Evolutionary conservation across 1,140 invertebrate species (phyloP).

Genomic region (Tachypleus tridentatus): DNA sequence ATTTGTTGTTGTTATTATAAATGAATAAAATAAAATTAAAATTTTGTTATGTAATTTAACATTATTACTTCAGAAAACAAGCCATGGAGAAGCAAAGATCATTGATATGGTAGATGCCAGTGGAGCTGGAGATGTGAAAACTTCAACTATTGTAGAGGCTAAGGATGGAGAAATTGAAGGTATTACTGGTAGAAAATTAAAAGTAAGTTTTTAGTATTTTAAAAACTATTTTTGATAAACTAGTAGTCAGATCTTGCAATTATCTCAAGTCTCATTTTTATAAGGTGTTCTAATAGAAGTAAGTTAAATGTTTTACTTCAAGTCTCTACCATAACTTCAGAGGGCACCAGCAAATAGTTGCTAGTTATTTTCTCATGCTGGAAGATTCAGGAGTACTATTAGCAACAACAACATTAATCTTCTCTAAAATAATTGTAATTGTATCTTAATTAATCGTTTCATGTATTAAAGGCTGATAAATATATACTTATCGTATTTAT

Average conservation of each 20-base stretch:
- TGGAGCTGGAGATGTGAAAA: constrained; percentile 87
- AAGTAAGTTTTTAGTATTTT: constrained; percentile 42
- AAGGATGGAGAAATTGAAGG: constrained; percentile 64
- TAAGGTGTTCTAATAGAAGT: no score
- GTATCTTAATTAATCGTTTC: no score
- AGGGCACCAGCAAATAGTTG: no score
- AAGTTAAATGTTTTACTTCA: no score
- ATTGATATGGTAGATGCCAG: constrained; percentile 90
- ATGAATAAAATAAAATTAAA: neutral
- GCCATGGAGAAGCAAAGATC: constrained; percentile 78
- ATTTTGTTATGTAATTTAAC: constrained; percentile 26
- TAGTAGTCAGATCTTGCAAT: neutral
- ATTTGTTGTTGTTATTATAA: neutral
- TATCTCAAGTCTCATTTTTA: no score
- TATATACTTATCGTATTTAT: no score
- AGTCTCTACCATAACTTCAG: no score
- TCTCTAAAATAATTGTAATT: no score
- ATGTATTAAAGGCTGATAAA: no score
- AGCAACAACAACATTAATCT: no score
- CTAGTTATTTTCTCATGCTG: no score
- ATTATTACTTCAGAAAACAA: constrained; percentile 51
- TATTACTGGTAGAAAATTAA: constrained; percentile 72
- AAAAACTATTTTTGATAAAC: constrained; percentile 8
- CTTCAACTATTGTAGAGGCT: constrained; percentile 63
- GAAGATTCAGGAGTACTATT: no score